Evolutionary conservation across 2,888 invertebrate genomes (phyloP), one percentile per base, ranked within the genome.

Genomic region (Synanthedon myopaeformis): DNA sequence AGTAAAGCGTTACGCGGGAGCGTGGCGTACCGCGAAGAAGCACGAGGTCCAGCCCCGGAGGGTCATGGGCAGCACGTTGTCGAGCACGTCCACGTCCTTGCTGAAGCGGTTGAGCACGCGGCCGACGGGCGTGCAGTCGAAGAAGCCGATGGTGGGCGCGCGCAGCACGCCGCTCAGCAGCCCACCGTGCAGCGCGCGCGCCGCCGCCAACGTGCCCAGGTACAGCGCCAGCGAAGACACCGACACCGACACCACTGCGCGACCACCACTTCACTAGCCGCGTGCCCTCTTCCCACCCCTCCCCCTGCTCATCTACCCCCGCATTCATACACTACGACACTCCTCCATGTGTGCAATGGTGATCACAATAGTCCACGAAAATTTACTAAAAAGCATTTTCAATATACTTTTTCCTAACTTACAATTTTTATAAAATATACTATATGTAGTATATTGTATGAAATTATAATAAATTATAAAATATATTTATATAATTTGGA

Each of bases 101-200:
- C 91, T 90, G 89, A 93, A 93, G 63, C 94, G 89, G 89, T 93
- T 94, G 80, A 94, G 89, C 74, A 94, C 90, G 74, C 94, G 89
- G 76, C 94, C 94, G 60, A 92, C 88, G 58, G 94, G 94, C 67
- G 94, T 94, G 65, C 93, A 92, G 83, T 94, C 94, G 89, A 92
- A 94, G 89, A 93, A 94, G 72, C 91, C 90, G 72, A 89, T 88
- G 79, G 89, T 82, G 56, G 93, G 92, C 64, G 91, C 90, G 73
- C 90, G 89, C 68, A 94, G 80, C 70, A 93, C 89, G 71, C 91
- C 90, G 62, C 71, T 75, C 65, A 94, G 89, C 78, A 93, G 86
- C 63, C 84, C 82, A 66, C 86, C 79, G 88, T 94, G 94, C 69
- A 94, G 89, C 67, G 84, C 76, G 72, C 86, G 83, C 69, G 91